Conservation (phyloP, 2,797 vertebrate genomes). For the Hippoglossus hippoglossus region DNA sequence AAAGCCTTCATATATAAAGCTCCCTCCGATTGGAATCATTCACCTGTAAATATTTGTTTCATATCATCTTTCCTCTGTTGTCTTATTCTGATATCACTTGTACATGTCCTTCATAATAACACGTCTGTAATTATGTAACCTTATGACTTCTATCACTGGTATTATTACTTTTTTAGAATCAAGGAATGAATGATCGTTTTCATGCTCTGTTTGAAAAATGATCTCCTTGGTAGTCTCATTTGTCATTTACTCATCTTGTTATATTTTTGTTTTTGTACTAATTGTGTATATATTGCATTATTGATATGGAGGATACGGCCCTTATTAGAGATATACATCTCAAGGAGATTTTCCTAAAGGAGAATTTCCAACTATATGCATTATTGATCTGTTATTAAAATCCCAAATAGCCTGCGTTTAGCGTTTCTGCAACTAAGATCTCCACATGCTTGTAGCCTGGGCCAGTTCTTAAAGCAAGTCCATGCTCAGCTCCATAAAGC, state of each 20-base stretch:
- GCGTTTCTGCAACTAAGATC: conserved; percentile 19
- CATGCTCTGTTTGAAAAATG: background rate
- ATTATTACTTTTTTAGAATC: no score
- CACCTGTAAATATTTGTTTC: background rate
- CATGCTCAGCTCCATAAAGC: conserved; percentile 26
- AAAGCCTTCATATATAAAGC: background rate
- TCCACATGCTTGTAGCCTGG: conserved; percentile 22
- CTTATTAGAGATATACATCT: background rate
- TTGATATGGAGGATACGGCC: background rate
- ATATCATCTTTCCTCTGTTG: background rate
- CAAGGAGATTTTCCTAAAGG: background rate
- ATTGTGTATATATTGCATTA: background rate
- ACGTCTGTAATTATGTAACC: background rate
- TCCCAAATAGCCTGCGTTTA: conserved; percentile 63
- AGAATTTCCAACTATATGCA: conserved; percentile 40
- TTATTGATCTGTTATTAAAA: conserved; percentile 73
- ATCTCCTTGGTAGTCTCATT: background rate
- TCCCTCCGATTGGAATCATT: background rate
- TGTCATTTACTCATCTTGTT: background rate
- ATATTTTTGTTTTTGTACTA: background rate
- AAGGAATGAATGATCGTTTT: background rate
- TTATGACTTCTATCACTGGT: background rate
- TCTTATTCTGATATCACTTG: background rate
- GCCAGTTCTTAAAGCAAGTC: conserved; percentile 36
- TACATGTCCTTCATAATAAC: background rate